Evolutionary conservation across 30 jellyfish, hydroid and myxozoan species (phyloP).

Genomic region (Rhopilema esculentum): DNA sequence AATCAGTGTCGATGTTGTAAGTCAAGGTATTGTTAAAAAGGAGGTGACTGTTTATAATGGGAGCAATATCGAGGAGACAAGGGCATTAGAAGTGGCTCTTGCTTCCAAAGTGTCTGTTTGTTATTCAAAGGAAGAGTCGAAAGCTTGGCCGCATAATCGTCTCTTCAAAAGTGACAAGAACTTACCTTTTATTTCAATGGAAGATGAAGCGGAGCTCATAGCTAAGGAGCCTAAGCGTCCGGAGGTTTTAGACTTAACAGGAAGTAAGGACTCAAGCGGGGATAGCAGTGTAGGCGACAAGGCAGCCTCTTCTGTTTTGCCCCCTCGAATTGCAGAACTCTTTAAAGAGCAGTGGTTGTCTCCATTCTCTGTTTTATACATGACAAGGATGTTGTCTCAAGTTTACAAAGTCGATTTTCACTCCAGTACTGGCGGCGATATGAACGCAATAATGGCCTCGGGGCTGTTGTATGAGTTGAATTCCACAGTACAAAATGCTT

Average conservation of each 20-base stretch:
- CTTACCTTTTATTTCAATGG: slow-evolving; percentile 11
- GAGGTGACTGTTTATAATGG: background rate
- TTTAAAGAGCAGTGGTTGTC: slow-evolving; percentile 76
- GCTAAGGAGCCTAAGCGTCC: slow-evolving; percentile 50
- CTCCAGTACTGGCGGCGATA: background rate
- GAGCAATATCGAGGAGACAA: slow-evolving; percentile 16
- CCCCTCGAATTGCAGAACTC: slow-evolving; percentile 54
- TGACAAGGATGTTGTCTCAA: slow-evolving; percentile 43
- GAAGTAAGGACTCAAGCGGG: background rate
- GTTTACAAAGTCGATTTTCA: slow-evolving; percentile 24
- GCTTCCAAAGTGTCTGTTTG: background rate
- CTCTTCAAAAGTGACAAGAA: slow-evolving; percentile 45
- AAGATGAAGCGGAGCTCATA: background rate
- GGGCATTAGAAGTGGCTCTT: slow-evolving; percentile 45
- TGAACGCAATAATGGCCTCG: slow-evolving; percentile 16
- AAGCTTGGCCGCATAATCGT: slow-evolving; percentile 21
- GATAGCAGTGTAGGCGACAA: background rate
- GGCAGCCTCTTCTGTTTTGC: background rate
- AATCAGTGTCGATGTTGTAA: slow-evolving; percentile 2
- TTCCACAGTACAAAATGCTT: slow-evolving; percentile 72
- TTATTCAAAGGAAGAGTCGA: background rate
- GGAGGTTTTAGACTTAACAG: background rate
- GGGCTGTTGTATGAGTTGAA: slow-evolving; percentile 70
- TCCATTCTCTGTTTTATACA: slow-evolving; percentile 64
- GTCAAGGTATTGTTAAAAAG: slow-evolving; percentile 5